Evolutionary conservation across 2,113 vertebrate genomes (phyloP), one percentile per base, ranked within the genome.

Genomic region (Urocolius indicus): DNA sequence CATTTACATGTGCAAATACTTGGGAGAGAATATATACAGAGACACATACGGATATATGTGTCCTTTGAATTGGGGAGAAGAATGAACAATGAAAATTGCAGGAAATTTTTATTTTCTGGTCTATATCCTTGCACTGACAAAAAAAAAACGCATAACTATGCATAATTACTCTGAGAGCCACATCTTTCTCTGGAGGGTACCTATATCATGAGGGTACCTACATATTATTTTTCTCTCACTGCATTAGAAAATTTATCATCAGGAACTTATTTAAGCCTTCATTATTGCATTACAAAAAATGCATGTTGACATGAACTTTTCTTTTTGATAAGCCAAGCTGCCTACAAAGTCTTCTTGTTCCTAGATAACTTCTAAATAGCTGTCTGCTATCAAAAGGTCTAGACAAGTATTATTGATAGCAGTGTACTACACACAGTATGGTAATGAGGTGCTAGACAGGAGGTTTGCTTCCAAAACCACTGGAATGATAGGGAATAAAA

Each of bases 401-500:
- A 77, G 23, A 48, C 10, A 34, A 6, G 26, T 55, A 8, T 67
- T 59, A 43, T 36, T 96, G 93, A 79, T 4, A 29, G 48, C 16
- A 73, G 41, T 13, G 9, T 54, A 45, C 30, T 55, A 72, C 46
- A 57, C 27, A 45, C 51, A 78, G 46, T 41, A 80, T 5, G 54
- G 58, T 58, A 86, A 81, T 52, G 58, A 81, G 86, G 48, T 87
- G 24, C 52, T 83, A 57, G 61, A 74, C 77, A 17, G 32, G 51
- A 77, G 20, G 66, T 87, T 97, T 95, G 12, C 76, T 95, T 96
- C 59, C n/a, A 73, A 49, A 95, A 24, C 75, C 54, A 14, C 75
- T 93, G 43, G 66, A 92, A 67, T 84, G 86, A 87, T 52, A n/a
- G 16, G 78, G 67, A 43, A 84, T 14, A 71, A 73, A 89, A 58